phyloP scores from a whole-genome alignment of 2,113 vertebrate species.

The Oenanthe oenanthe region DNA sequence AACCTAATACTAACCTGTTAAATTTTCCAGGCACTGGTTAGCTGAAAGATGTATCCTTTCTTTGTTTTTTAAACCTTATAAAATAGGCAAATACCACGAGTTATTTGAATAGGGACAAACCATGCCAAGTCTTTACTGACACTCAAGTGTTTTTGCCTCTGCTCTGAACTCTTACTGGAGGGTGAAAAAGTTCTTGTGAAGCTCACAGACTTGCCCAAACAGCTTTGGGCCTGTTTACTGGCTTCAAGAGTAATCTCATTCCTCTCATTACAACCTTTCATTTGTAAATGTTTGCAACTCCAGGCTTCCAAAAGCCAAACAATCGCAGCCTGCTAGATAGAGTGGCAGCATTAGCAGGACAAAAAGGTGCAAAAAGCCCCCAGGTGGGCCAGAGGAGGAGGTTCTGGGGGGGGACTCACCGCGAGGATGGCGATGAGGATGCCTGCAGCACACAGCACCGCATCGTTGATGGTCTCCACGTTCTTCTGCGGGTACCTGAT shows the following conservation, averaged over 20 bases:
- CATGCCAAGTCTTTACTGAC: slow-evolving; percentile 37
- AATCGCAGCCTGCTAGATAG: not conserved
- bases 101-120: slow-evolving; percentile 46
- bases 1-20: slow-evolving; percentile 33
- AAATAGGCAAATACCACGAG: slow-evolving; percentile 50
- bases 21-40: slow-evolving; percentile 45
- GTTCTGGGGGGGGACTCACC: slow-evolving; percentile 77
- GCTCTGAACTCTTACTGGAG: not conserved
- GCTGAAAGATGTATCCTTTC: not conserved
- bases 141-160: not conserved
- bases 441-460: slow-evolving; percentile 92
- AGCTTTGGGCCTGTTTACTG: slow-evolving; percentile 27
- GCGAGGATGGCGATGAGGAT: slow-evolving; percentile 95
- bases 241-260: not conserved
- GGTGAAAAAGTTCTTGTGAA: not conserved
- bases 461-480: slow-evolving; percentile 95
- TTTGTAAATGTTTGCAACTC: not conserved
- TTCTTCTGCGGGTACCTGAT: slow-evolving; percentile 95
- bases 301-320: not conserved
- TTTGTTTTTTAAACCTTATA: not conserved
- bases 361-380: not conserved
- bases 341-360: accelerated
- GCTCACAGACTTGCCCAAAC: slow-evolving; percentile 46
- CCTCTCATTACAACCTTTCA: slow-evolving; percentile 3
- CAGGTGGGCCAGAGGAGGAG: not conserved